Percentiles rank a stretch among this genome's conserved stretches.
These are phyloP conservation scores for Apodemus sylvaticus DNA, from an alignment of 2,113 vertebrate species.

Conservation along the genomic window DNA sequence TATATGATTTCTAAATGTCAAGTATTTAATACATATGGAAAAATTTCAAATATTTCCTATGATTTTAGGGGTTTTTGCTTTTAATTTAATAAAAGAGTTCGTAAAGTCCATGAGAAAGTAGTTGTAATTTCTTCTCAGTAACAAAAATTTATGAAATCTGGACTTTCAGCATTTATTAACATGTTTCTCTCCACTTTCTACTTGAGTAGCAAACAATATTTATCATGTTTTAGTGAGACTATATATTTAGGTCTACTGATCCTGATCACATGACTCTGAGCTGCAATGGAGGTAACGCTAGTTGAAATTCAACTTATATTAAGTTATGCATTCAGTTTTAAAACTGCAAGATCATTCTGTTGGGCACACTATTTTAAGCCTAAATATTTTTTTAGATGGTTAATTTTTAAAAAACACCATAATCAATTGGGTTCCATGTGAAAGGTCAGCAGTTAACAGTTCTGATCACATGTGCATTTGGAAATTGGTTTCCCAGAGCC, in stretches of 20 bases:
- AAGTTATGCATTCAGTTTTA: not conserved
- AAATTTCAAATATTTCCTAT: conserved; percentile 68
- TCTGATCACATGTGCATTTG: not conserved
- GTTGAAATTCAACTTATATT: not conserved
- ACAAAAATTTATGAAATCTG: conserved; percentile 36
- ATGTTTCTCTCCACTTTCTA: conserved; percentile 49
- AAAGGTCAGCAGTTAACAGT: not conserved
- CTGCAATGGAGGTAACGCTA: not conserved
- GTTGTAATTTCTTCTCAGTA: conserved; percentile 28
- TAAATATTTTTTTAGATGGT: not conserved
- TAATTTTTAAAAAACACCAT: not conserved
- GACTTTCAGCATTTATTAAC: conserved; percentile 25
- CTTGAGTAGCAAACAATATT: conserved; percentile 22
- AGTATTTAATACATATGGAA: conserved; percentile 25
- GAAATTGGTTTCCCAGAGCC: not conserved
- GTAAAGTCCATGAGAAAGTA: conserved; percentile 58
- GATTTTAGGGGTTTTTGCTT: conserved; percentile 72
- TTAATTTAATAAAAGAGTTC: conserved; percentile 55
- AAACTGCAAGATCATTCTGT: not conserved
- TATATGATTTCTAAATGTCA: conserved; percentile 55
- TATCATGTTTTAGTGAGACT: conserved; percentile 41
- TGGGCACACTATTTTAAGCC: conserved; percentile 18
- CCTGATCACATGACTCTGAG: conserved; percentile 10
- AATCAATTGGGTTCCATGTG: too few species aligned
- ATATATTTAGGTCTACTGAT: conserved; percentile 19